Conservation (phyloP, 2,888 invertebrate genomes). For the Drosophila nigritarsus region DNA sequence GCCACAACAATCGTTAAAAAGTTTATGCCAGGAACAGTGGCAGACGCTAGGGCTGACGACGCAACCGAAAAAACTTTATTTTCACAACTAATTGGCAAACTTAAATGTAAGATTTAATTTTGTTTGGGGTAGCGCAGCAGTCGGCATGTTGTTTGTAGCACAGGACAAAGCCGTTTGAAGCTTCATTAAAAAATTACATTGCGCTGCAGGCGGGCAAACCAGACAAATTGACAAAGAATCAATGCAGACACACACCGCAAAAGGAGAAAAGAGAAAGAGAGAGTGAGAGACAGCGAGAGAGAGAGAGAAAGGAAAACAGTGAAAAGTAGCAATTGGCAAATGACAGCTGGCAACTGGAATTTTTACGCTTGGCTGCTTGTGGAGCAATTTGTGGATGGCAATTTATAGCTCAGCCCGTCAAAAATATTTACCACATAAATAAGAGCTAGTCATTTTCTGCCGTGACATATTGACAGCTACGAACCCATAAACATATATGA, state of each 20-base stretch:
- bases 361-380: constrained; percentile 38
- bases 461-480: constrained; percentile 60
- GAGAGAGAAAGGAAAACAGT: background rate
- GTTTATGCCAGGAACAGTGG: constrained; percentile 40
- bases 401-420: constrained; percentile 61
- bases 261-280: background rate
- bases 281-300: background rate
- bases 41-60: constrained; percentile 4
- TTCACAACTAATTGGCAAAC: constrained; percentile 83
- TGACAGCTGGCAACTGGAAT: constrained; percentile 29
- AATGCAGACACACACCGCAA: background rate
- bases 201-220: constrained; percentile 47
- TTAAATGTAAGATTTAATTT: constrained; percentile 82
- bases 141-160: constrained; percentile 28
- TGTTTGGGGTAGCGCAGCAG: constrained; percentile 54
- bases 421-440: constrained; percentile 73
- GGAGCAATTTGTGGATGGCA: constrained; percentile 29
- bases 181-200: constrained; percentile 80
- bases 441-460: constrained; percentile 59
- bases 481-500: constrained; percentile 8
- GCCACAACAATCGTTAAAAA: constrained; percentile 73
- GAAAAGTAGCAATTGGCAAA: constrained; percentile 21
- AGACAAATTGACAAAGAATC: constrained; percentile 9
- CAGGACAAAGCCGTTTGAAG: constrained; percentile 72
- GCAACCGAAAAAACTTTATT: constrained; percentile 72